Evolutionary conservation across 2,113 vertebrate species (phyloP).

Genomic region (Sander lucioperca): DNA sequence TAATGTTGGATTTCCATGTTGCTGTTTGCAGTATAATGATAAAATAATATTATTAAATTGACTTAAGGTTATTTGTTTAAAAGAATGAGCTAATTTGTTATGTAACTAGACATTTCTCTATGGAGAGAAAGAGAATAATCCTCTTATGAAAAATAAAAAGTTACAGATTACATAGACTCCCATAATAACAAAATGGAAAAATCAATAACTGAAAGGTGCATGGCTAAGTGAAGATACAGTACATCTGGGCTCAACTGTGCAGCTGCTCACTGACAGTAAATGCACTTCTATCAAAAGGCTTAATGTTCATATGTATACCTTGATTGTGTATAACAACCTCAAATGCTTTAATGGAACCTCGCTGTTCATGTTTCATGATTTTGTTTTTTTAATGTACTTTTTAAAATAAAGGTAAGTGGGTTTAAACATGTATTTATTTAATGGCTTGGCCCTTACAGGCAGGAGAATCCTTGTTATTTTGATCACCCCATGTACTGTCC

Average conservation of each 20-base stretch:
- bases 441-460: background rate
- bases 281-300: background rate
- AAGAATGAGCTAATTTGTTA: slow-evolving; percentile 11
- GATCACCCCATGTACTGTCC: background rate
- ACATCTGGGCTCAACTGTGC: slow-evolving; percentile 7
- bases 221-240: slow-evolving; percentile 8
- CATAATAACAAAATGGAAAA: slow-evolving; percentile 14
- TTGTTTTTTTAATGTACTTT: too few relatives aligned
- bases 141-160: slow-evolving; percentile 42
- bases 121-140: slow-evolving; percentile 40
- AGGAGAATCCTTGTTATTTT: background rate
- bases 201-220: background rate
- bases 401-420: background rate
- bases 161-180: slow-evolving; percentile 33
- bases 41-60: background rate
- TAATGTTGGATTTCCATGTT: background rate
- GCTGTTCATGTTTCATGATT: background rate
- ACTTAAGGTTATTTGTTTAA: background rate
- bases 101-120: slow-evolving; percentile 13
- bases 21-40: background rate
- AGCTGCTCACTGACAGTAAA: slow-evolving; percentile 29
- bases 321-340: background rate
- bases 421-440: background rate
- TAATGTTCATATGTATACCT: slow-evolving; percentile 17
- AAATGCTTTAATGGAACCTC: background rate